These are phyloP conservation scores for Schizothorax lantsangensis DNA, from an alignment of 2,797 vertebrate genomes.

Conservation along the genomic window DNA sequence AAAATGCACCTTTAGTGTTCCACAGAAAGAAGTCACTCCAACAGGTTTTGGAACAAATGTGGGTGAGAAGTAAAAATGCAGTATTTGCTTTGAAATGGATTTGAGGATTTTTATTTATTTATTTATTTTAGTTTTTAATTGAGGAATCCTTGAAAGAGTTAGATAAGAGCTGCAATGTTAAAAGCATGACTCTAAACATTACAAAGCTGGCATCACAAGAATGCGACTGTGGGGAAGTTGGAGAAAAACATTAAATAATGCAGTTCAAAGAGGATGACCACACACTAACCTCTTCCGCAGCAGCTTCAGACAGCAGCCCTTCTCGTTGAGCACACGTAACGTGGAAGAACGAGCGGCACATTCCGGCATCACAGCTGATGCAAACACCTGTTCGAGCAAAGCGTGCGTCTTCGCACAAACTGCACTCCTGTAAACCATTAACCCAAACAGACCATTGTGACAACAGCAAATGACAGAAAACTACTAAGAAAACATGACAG, in stretches of 20 bases:
- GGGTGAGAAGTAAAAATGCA: no score
- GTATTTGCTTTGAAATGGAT: not conserved
- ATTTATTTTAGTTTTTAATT: no score
- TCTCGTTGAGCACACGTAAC: conserved; percentile 98
- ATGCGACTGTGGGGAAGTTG: not conserved
- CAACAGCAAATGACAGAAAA: not conserved
- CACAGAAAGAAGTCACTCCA: not conserved
- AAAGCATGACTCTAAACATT: not conserved
- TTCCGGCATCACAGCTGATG: conserved; percentile 98
- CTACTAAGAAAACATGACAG: not conserved
- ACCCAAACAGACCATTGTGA: not conserved
- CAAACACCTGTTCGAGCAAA: conserved; percentile 98
- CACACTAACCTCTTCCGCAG: conserved; percentile 91
- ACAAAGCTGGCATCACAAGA: not conserved
- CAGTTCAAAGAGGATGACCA: not conserved
- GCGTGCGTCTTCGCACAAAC: conserved; percentile 95
- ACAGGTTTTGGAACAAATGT: not conserved
- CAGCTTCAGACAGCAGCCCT: conserved; percentile 96
- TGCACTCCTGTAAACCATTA: conserved; percentile 87
- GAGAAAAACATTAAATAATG: not conserved
- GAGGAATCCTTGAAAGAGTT: not conserved
- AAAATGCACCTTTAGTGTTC: not conserved
- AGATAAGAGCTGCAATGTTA: not conserved
- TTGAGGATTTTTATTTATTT: not conserved
- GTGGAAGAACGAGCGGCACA: conserved; percentile 98